Conservation (phyloP, 2,797 vertebrate genomes). For the Poeciliopsis paucimaculata region DNA sequence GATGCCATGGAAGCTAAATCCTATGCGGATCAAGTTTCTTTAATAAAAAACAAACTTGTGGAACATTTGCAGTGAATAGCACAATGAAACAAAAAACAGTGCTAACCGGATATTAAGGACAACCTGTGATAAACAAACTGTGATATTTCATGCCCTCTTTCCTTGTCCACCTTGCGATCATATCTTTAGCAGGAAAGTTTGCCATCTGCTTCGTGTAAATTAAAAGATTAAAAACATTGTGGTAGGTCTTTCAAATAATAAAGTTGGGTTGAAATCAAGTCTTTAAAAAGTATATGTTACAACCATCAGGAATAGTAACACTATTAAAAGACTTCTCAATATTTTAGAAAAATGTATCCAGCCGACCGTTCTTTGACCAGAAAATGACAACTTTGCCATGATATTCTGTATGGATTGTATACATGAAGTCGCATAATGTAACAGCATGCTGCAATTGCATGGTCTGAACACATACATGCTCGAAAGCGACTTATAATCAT, state of each 20-base stretch:
- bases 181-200: neutral
- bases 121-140: neutral
- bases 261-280: neutral
- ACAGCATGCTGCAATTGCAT: constrained; percentile 4
- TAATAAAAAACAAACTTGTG: neutral
- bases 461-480: neutral
- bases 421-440: neutral
- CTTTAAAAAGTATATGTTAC: neutral
- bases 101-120: neutral
- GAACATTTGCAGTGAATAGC: neutral
- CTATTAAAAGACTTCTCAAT: neutral
- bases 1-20: neutral
- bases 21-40: neutral
- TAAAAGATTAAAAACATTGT: neutral
- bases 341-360: neutral
- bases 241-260: neutral
- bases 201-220: neutral
- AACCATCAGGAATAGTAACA: neutral
- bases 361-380: neutral
- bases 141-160: neutral
- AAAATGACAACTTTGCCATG: neutral
- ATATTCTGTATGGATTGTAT: neutral
- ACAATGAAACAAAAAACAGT: neutral
- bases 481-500: neutral
- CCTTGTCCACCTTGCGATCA: neutral